Base-by-base conservation (phyloP, 2,797 vertebrate genomes). In the Schizopygopsis malacanthus region DNA sequence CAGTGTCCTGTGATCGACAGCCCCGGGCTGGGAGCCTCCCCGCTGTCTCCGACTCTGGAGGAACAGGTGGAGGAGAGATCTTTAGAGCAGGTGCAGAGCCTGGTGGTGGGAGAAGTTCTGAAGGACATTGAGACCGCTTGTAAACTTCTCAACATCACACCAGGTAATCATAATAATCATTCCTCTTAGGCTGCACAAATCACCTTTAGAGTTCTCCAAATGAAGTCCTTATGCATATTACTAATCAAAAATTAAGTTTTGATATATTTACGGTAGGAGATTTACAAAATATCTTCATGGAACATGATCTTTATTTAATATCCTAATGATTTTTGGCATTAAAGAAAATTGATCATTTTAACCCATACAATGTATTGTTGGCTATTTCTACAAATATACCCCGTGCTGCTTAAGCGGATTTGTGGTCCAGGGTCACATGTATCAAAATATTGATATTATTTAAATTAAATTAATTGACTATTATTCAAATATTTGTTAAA, bases 81-180 rank as follows among this genome's bases (percentile, higher is more conserved):
- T 0, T 93, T 99, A 93, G 98, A 99, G 93, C 97, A 99, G 94
- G 97, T 99, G 90, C 98, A 99, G 93, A 98, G 96, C 92, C 96
- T 99, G 97, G 98, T 99, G 90, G 96, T 99, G 87, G 97, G 97
- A 0, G 98, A 99, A 86, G 98, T 99, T 88, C 95, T 99, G 84
- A 99, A 99, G 94, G 98, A 99, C 94, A 98, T 99, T 10, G 98
- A 98, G 93, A 99, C 97, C 0, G 98, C 98, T 86, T 99, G 98
- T 93, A 99, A 99, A 91, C 96, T 99, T 83, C 97, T 99, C 87
- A 99, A 98, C 90, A 99, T 99, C 91, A 93, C 97, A 0, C 95
- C 98, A 92, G 98, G 98, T 99, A 93, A 89, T 67, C 4, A n/a
- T 10, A 47, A 50, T 50, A 25, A 71, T 13, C 25, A n/a, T 79